Evolutionary conservation across 2,888 invertebrate genomes (phyloP), one percentile per base, ranked within the genome.

Genomic region (Seira musarum): DNA sequence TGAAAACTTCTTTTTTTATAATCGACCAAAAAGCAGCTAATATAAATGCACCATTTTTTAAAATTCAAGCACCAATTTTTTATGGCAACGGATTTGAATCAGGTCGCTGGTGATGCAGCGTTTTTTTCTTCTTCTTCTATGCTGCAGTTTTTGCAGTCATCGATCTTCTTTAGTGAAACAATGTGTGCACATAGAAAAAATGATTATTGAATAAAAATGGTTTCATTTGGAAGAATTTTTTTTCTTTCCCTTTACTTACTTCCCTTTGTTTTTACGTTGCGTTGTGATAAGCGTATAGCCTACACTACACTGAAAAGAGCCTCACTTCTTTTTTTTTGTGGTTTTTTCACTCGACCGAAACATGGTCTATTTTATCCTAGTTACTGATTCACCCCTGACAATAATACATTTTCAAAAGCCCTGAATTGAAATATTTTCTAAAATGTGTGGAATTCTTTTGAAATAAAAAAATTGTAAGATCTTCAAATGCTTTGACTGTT

Each of bases 291-390:
- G n/a, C n/a, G n/a, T n/a, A n/a, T n/a, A n/a, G n/a, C n/a, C n/a
- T n/a, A n/a, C n/a, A n/a, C 8, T 30, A 30, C 30, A 30, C 2
- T 13, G 53, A 53, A 13, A n/a, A 3, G 2, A 53, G 53, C 30
- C 30, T 30, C 77, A 46, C 67, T 24, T 67, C 78, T 73, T 49
- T 30, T 60, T 60, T 61, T 68, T 79, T 72, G 68, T 72, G 79
- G 60, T 73, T 68, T 60, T 63, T 79, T 72, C 79, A 79, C 79
- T 79, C 79, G 79, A 79, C 79, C 79, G 79, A 79, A 79, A 73
- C 79, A 68, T 64, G 73, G 57, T 73, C 79, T 53, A 78, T 78
- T 78, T 78, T 72, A 78, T 60, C 78, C 57, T 67, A 63, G 69
- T 63, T 72, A 49, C 25, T 66, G 25, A 21, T 65, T 76, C 25